Conservation (phyloP, 2,888 invertebrate species). For the Spodoptera littoralis region DNA sequence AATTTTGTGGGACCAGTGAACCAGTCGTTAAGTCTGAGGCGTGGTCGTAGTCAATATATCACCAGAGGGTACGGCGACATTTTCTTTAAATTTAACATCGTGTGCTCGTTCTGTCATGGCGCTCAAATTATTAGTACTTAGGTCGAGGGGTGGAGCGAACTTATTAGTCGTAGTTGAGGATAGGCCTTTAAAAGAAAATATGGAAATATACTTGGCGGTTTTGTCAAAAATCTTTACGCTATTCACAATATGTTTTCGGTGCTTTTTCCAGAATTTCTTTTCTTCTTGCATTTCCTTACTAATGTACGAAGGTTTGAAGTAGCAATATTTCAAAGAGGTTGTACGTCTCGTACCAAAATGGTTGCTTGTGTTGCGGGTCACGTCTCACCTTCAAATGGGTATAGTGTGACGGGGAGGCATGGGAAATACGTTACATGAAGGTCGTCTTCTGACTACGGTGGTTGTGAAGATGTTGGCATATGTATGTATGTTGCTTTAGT, state of each 20-base stretch:
- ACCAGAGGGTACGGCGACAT: slow-evolving; percentile 41
- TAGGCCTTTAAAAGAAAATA: slow-evolving; percentile 16
- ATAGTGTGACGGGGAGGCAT: slow-evolving; percentile 48
- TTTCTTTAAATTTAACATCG: slow-evolving; percentile 35
- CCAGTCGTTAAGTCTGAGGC: slow-evolving; percentile 50
- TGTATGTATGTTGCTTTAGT: no score
- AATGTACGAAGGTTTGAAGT: slow-evolving; percentile 38
- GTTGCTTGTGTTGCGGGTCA: slow-evolving; percentile 66
- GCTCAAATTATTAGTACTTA: slow-evolving; percentile 14
- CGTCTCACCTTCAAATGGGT: slow-evolving; percentile 53
- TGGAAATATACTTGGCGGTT: background rate
- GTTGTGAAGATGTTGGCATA: no score
- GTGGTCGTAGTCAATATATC: slow-evolving; percentile 46
- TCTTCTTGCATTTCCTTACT: no score
- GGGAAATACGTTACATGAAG: slow-evolving; percentile 67
- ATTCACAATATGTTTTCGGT: no score
- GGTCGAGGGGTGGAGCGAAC: slow-evolving; percentile 7
- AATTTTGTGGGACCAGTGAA: slow-evolving; percentile 27
- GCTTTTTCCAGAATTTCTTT: no score
- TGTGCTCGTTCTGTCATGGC: slow-evolving; percentile 26
- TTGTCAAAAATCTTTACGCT: no score
- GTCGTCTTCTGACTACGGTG: slow-evolving; percentile 47
- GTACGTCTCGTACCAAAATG: slow-evolving; percentile 49
- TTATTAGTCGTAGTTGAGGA: slow-evolving; percentile 14
- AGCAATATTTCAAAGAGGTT: slow-evolving; percentile 69